Evolutionary conservation across 2,888 invertebrate species (phyloP), one percentile per base, ranked within the genome.

Genomic region (Leptinotarsa tumamoca): DNA sequence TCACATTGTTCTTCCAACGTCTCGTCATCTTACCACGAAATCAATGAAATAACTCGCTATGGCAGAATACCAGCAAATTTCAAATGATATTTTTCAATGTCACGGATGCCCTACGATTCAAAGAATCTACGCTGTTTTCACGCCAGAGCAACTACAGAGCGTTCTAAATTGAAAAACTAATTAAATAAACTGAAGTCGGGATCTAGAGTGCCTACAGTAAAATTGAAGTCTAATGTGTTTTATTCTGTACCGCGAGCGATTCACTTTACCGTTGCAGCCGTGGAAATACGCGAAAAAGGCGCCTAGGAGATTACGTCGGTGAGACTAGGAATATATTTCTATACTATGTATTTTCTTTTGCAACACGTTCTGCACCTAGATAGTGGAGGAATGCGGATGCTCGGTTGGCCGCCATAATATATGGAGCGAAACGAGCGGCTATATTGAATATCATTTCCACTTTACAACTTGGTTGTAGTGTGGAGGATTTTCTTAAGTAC

Each of bases 251-350:
- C 58, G 58, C 23, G 58, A 58, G 13, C 58, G 23, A 23, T 23
- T 58, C 58, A 58, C 58, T 58, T 58, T 58, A 23, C 23, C 27
- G 21, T 23, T 14, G 21, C 58, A 58, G 58, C 15, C 58, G 27
- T 14, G 58, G 58, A 58, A 58, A 58, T 58, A 23, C 23, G 23
- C 58, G 58, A 4, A 58, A 58, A 58, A 58, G 58, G 58, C 58
- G 58, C 58, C 54, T 58, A 15, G 58, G 23, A 58, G 58, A 58
- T 58, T 58, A 58, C 58, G 23, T 58, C 23, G 58, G 58, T 58
- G 58, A 21, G 21, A 58, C 58, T 58, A 58, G 21, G 58, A 58
- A 58, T 58, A 58, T 58, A 58, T 21, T 18, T 58, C 58, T 58
- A 23, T 58, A 58, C 58, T 58, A 23, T 23, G 21, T 58, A 15